Evolutionary conservation across 2,888 invertebrate genomes (phyloP).

Genomic region (Fabriciana adippe): DNA sequence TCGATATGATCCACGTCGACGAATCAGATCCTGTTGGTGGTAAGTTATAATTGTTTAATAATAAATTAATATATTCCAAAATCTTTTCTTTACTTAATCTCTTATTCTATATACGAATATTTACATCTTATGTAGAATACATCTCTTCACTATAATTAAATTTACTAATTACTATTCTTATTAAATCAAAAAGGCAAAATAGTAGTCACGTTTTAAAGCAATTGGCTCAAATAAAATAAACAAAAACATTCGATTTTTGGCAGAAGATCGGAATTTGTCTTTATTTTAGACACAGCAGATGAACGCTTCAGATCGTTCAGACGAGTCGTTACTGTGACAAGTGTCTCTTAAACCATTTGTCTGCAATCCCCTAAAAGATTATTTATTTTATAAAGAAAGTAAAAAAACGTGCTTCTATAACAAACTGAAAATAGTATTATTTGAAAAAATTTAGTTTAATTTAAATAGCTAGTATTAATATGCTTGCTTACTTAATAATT

Average conservation of each 20-base stretch:
- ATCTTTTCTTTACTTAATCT: background rate
- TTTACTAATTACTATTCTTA: background rate
- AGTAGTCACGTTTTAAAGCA: slow-evolving; percentile 31
- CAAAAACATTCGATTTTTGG: slow-evolving; percentile 55
- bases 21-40: slow-evolving; percentile 95
- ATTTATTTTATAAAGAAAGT: slow-evolving; percentile 2
- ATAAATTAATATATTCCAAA: slow-evolving; percentile 13
- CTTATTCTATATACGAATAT: background rate
- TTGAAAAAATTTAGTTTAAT: too few relatives aligned
- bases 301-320: slow-evolving; percentile 41
- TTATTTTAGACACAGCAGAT: slow-evolving; percentile 51
- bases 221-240: slow-evolving; percentile 50
- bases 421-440: too few relatives aligned
- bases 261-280: slow-evolving; percentile 54
- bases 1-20: slow-evolving; percentile 93
- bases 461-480: too few relatives aligned
- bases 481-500: too few relatives aligned
- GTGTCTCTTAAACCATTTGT: slow-evolving; percentile 42
- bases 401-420: too few relatives aligned
- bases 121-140: background rate
- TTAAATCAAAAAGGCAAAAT: slow-evolving; percentile 31
- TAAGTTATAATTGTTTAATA: slow-evolving; percentile 70
- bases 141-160: background rate
- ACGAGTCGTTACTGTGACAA: slow-evolving; percentile 41
- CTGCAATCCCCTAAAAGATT: slow-evolving; percentile 23